A percentile compares a stretch with the other conserved stretches of the same genome.
These are phyloP conservation scores for Aythya baeri DNA, from an alignment of 2,113 vertebrate species.

Conservation along the genomic window DNA sequence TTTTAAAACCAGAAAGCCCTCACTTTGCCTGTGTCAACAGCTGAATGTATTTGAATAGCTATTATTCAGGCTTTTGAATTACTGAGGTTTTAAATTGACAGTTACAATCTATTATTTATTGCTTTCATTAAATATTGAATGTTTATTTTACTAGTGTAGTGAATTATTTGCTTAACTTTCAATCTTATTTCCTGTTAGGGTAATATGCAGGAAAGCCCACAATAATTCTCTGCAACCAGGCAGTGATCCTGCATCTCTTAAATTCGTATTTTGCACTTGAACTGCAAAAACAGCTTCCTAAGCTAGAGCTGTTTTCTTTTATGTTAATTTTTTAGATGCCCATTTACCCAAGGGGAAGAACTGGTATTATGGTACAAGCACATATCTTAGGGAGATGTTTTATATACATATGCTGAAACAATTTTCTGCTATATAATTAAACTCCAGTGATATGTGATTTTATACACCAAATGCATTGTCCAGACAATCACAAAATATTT, in stretches of 20 bases:
- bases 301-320: not conserved
- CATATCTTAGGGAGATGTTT: not conserved
- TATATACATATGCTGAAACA: not conserved
- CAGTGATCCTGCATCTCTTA: not conserved
- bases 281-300: not conserved
- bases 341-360: not conserved
- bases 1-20: not conserved
- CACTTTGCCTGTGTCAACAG: not conserved
- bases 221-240: not conserved
- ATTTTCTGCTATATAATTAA: not conserved
- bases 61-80: not conserved
- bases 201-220: not conserved
- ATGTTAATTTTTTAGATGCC: not conserved
- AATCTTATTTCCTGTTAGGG: not conserved
- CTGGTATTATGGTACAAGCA: accelerated
- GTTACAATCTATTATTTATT: not conserved
- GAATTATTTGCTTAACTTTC: constrained; percentile 11
- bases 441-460: not conserved
- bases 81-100: not conserved
- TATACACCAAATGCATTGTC: not conserved
- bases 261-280: not conserved
- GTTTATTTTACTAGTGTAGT: not conserved
- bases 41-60: not conserved
- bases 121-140: constrained; percentile 21
- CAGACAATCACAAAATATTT: not conserved